Base-by-base conservation (phyloP, 2,113 vertebrate genomes). In the Sula dactylatra region DNA sequence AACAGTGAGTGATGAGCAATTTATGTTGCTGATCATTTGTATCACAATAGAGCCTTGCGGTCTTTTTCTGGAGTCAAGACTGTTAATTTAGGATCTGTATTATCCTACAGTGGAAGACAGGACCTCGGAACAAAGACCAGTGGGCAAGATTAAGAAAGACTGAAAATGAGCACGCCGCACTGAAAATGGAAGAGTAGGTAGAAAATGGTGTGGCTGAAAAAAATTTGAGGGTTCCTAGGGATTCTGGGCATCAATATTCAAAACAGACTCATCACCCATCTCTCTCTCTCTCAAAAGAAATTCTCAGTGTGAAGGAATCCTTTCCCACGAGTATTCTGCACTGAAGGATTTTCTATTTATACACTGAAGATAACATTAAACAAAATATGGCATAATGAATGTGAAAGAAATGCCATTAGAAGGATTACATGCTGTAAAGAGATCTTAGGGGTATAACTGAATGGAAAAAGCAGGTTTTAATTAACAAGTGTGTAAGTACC, bases 1-100 rank as follows among this genome's bases (percentile, higher is more conserved):
- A 96, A 87, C 95, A 96, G 81, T 66, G 86, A 95, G 78, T 95
- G 93, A 96, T 96, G 96, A 97, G 91, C 89, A 93, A 91, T 96
- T 95, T 96, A 91, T 94, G 73, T 91, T 94, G 83, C 74, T 88
- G 62, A 96, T 91, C 66, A 95, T 95, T 89, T 93, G 86, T 95
- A 95, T 93, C 89, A 96, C 93, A 95, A 95, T 97, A 86, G 82
- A 90, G 73, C 66, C 42, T 85, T 70, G 50, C 4, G 29, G 87
- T 38, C 78, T 90, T 92, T 93, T 94, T 92, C 82, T 92, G 88
- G 71, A 93, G 64, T 90, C 70, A 86, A 94, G 86, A 40, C 58
- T 61, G 38, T 81, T 90, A 86, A 86, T 83, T 85, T 72, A 72
- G 32, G 45, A 73, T 82, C 42, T 61, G 40, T 54, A 73, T 66